Percentiles rank a stretch among this genome's conserved stretches.
These are phyloP conservation scores for Bolinopsis microptera DNA, from an alignment of 37 sponge, comb jelly and placozoan species.

Conservation along the genomic window DNA sequence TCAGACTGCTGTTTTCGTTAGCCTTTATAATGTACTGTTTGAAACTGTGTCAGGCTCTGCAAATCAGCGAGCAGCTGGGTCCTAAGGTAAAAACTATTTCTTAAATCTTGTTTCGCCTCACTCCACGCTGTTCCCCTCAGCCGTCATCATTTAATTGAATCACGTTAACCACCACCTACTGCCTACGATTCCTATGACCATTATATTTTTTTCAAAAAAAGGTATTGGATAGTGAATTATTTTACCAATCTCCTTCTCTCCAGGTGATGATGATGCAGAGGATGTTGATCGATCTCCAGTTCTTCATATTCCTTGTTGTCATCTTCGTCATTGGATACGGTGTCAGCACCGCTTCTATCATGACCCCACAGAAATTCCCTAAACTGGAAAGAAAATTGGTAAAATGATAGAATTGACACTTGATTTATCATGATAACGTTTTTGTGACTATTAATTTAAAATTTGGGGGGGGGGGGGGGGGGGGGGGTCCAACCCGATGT, in stretches of 20 bases:
- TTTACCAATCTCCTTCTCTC: no score
- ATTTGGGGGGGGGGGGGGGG: no score
- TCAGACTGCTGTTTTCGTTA: background rate
- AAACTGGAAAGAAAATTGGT: background rate
- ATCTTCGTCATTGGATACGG: constrained; percentile 39
- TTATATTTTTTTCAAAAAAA: no score
- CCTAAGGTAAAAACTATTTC: background rate
- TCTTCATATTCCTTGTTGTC: constrained; percentile 24
- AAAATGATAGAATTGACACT: background rate
- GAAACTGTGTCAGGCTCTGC: constrained; percentile 16
- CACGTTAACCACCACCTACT: no score
- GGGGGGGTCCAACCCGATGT: no score
- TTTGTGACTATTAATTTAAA: no score
- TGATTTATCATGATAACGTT: no score
- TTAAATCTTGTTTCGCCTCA: no score
- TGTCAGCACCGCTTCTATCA: background rate
- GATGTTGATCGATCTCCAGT: constrained; percentile 11
- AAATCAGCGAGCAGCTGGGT: background rate
- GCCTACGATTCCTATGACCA: no score
- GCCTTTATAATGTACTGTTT: constrained; percentile 17
- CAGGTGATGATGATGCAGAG: constrained; percentile 44
- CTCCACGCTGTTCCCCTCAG: no score
- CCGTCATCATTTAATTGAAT: no score
- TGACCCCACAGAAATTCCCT: background rate
- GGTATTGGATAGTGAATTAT: no score